Conservation (phyloP, 2,888 invertebrate species). For the Drosophila fulvimacula region DNA sequence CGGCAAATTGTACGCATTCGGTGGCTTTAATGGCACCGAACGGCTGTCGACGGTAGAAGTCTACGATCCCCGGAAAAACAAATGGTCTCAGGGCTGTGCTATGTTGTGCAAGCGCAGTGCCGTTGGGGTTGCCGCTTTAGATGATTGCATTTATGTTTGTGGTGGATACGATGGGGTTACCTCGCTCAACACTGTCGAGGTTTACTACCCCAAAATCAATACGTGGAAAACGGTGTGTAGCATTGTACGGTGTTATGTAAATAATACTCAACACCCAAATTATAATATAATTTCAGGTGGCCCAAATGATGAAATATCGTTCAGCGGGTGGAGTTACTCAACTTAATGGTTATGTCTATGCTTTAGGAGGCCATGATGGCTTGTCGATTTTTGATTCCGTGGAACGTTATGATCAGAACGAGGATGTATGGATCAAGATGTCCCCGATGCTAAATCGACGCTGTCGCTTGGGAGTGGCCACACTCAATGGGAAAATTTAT, state of each 20-base stretch:
- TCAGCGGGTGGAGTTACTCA: slow-evolving; percentile 91
- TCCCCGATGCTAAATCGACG: slow-evolving; percentile 92
- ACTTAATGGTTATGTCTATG: slow-evolving; percentile 89
- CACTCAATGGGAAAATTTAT: slow-evolving; percentile 92
- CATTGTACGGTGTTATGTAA: not conserved
- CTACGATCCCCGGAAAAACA: slow-evolving; percentile 89
- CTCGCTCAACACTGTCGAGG: slow-evolving; percentile 92
- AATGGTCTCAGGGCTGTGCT: slow-evolving; percentile 91
- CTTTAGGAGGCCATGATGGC: slow-evolving; percentile 95
- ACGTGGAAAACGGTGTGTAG: slow-evolving; percentile 89
- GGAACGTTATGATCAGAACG: slow-evolving; percentile 91
- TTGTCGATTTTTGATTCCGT: slow-evolving; percentile 94
- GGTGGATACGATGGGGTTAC: slow-evolving; percentile 94
- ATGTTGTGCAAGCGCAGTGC: slow-evolving; percentile 92
- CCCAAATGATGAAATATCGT: slow-evolving; percentile 85
- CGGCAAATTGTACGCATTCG: slow-evolving; percentile 91
- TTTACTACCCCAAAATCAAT: slow-evolving; percentile 90
- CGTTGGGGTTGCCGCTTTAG: slow-evolving; percentile 92
- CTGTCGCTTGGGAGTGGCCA: slow-evolving; percentile 93
- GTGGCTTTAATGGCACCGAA: slow-evolving; percentile 94
- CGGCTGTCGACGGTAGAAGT: slow-evolving; percentile 93
- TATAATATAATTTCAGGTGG: slow-evolving; percentile 70
- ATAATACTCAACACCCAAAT: not conserved
- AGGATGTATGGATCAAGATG: slow-evolving; percentile 90
- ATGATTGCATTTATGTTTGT: slow-evolving; percentile 92